These are phyloP conservation scores for Apostichopus californicus DNA, from an alignment of 35 echinoderm and acorn worm species.

Conservation along the genomic window DNA sequence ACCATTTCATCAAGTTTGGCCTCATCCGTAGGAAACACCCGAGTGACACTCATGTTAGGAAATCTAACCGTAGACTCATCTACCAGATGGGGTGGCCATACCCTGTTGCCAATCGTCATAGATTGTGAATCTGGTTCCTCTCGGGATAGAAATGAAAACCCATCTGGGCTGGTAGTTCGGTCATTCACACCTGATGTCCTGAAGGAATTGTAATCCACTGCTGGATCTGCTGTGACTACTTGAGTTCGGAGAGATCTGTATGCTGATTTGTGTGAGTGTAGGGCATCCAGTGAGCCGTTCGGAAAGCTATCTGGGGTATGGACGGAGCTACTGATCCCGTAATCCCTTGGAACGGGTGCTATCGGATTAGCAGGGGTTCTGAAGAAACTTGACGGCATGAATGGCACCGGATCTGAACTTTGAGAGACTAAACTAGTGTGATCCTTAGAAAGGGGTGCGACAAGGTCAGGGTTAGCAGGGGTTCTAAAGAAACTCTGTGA, in stretches of 20 bases:
- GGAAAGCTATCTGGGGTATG: neutral
- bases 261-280: neutral
- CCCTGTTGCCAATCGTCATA: neutral
- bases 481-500: constrained; percentile 1
- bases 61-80: constrained; percentile 79
- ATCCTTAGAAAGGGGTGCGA: neutral
- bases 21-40: constrained; percentile 82
- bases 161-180: neutral
- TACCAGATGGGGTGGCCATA: constrained; percentile 70
- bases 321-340: too few relatives aligned
- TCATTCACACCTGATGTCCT: neutral
- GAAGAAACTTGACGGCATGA: neutral
- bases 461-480: neutral
- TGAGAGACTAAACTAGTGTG: neutral
- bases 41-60: constrained; percentile 69
- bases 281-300: neutral
- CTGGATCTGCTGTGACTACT: neutral
- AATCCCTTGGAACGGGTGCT: neutral
- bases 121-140: constrained; percentile 1
- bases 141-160: neutral
- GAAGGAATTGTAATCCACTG: neutral
- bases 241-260: neutral
- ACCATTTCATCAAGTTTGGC: constrained; percentile 80
- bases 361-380: neutral
- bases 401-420: neutral